Evolutionary conservation across 2,888 invertebrate species (phyloP).

Genomic region (Rhyacophila evoluta): DNA sequence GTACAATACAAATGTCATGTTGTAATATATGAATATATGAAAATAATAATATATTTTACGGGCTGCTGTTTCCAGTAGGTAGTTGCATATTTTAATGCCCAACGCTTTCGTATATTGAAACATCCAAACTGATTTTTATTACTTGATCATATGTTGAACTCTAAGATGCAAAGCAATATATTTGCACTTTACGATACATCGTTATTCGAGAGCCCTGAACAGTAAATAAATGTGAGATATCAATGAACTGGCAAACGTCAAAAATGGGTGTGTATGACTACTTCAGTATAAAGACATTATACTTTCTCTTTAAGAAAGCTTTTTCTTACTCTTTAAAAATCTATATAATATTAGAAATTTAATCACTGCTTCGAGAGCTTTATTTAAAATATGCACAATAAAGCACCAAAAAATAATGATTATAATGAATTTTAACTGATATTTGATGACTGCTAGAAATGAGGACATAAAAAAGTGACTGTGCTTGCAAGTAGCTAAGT

Average conservation of each 20-base stretch:
- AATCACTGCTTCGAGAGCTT: no score
- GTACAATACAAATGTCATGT: no score
- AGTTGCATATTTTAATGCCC: conserved; percentile 28
- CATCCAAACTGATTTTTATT: conserved; percentile 50
- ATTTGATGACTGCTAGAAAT: no score
- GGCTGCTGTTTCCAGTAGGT: not conserved
- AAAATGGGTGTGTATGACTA: not conserved
- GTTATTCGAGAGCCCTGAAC: conserved; percentile 28
- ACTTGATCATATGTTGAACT: conserved; percentile 48
- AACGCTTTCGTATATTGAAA: conserved; percentile 42
- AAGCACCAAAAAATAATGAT: no score
- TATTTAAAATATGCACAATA: no score
- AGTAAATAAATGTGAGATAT: not conserved
- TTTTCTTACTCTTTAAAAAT: no score
- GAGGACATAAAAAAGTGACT: no score
- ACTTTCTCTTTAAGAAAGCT: not conserved
- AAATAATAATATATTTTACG: not conserved
- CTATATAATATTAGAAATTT: no score
- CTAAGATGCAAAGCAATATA: conserved; percentile 41
- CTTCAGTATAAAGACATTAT: not conserved
- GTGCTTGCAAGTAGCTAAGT: no score
- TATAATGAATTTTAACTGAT: no score
- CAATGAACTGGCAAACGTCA: not conserved
- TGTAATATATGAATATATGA: not conserved
- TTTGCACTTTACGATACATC: conserved; percentile 47